phyloP scores from a whole-genome alignment of 2,113 vertebrate species.

The Odontesthes bonariensis region DNA sequence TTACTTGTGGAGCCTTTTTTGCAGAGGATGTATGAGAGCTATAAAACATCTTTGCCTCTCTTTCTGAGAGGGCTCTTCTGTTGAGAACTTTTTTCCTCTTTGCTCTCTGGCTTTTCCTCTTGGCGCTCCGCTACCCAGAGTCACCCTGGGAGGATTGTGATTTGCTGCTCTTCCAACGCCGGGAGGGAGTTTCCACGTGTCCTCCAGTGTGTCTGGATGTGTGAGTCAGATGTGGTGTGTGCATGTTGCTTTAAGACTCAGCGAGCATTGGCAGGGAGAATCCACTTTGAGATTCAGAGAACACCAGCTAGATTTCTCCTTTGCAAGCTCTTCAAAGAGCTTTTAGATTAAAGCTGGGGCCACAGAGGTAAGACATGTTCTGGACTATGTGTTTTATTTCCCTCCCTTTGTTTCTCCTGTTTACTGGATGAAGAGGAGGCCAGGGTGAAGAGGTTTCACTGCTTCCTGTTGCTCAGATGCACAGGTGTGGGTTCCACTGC shows the following conservation, averaged over 20 bases:
- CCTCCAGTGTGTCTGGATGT: slow-evolving; percentile 68
- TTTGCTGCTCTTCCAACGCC: slow-evolving; percentile 69
- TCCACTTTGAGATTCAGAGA: slow-evolving; percentile 77
- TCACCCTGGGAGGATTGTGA: slow-evolving; percentile 78
- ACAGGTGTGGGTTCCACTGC: slow-evolving; percentile 63
- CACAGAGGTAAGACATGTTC: slow-evolving; percentile 78
- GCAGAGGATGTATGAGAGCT: slow-evolving; percentile 39
- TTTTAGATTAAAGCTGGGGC: slow-evolving; percentile 79
- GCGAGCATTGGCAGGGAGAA: slow-evolving; percentile 59
- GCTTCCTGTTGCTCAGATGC: slow-evolving; percentile 43
- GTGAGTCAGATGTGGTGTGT: slow-evolving; percentile 69
- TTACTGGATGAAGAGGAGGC: slow-evolving; percentile 50
- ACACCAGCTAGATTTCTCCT: slow-evolving; percentile 59
- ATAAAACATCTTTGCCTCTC: slow-evolving; percentile 59
- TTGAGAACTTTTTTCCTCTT: slow-evolving; percentile 65
- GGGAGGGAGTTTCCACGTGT: slow-evolving; percentile 82
- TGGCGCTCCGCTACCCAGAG: slow-evolving; percentile 73
- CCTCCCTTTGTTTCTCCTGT: slow-evolving; percentile 66
- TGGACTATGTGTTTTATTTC: slow-evolving; percentile 55
- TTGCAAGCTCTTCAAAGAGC: slow-evolving; percentile 78
- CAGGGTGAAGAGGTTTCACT: slow-evolving; percentile 38
- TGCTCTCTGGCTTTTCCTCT: slow-evolving; percentile 74
- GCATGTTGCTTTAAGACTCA: slow-evolving; percentile 73
- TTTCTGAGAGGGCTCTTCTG: slow-evolving; percentile 53
- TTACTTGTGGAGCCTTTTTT: slow-evolving; percentile 42